Conservation (phyloP, 2,113 vertebrate genomes). For the zebrafish (Danio rerio) region GRCz12tu NC_133192.1:14789001-14789500, state of each 20-base stretch:
- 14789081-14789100: neutral
- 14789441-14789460: constrained; percentile 28
- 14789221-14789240: constrained; percentile 51
- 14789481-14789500: neutral
- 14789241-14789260: constrained; percentile 45
- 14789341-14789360: constrained; percentile 45
- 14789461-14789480: neutral
- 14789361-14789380: constrained; percentile 12
- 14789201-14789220: constrained; percentile 39
- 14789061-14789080: constrained; percentile 5
- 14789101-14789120: constrained; percentile 43
- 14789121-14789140: constrained; percentile 7
- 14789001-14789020: constrained; percentile 22
- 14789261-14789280: constrained; percentile 31
- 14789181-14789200: constrained; percentile 52
- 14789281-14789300: constrained; percentile 50
- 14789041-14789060: constrained; percentile 27
- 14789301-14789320: neutral
- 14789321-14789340: constrained; percentile 2
- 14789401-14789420: constrained; percentile 33
- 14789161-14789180: neutral
- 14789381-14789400: neutral
- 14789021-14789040: constrained; percentile 8
- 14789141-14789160: neutral
- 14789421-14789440: constrained; percentile 14